These are phyloP conservation scores for Trachymyrmex septentrionalis DNA, from an alignment of 1,140 invertebrate genomes.

Conservation along the genomic window DNA sequence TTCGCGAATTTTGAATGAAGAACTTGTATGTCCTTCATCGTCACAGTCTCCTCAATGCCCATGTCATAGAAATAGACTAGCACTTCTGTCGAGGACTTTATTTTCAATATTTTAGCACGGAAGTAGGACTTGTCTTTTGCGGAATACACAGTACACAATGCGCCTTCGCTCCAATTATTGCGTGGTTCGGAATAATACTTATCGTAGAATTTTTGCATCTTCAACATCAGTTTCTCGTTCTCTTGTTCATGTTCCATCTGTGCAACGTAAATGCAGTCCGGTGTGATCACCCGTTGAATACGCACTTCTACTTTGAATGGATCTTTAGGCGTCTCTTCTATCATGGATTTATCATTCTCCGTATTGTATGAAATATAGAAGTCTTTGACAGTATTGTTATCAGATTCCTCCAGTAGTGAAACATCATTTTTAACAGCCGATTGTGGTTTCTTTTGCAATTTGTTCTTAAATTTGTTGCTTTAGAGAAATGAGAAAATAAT, in stretches of 20 bases:
- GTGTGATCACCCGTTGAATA: constrained; percentile 85
- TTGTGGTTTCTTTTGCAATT: background rate
- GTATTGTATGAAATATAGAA: background rate
- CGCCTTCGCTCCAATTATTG: constrained; percentile 82
- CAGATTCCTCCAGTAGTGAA: background rate
- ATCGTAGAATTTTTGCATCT: constrained; percentile 86
- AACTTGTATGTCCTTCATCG: constrained; percentile 80
- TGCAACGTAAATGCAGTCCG: constrained; percentile 87
- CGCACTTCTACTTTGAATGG: constrained; percentile 86
- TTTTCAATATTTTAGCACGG: constrained; percentile 85
- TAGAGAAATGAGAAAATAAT: background rate
- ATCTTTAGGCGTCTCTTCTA: constrained; percentile 73
- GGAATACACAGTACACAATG: constrained; percentile 86
- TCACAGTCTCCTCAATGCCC: constrained; percentile 85
- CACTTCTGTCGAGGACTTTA: constrained; percentile 76
- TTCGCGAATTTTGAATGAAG: constrained; percentile 83
- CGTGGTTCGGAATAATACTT: constrained; percentile 66
- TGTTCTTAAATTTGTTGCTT: background rate
- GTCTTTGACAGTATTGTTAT: background rate
- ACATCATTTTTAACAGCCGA: background rate
- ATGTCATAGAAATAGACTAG: constrained; percentile 87
- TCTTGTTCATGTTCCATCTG: constrained; percentile 80
- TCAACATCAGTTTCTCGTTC: constrained; percentile 81
- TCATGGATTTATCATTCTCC: background rate
- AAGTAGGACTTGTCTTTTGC: constrained; percentile 85